Base-by-base conservation (phyloP, 2,888 invertebrate genomes). In the Marasmarcha lunaedactyla region DNA sequence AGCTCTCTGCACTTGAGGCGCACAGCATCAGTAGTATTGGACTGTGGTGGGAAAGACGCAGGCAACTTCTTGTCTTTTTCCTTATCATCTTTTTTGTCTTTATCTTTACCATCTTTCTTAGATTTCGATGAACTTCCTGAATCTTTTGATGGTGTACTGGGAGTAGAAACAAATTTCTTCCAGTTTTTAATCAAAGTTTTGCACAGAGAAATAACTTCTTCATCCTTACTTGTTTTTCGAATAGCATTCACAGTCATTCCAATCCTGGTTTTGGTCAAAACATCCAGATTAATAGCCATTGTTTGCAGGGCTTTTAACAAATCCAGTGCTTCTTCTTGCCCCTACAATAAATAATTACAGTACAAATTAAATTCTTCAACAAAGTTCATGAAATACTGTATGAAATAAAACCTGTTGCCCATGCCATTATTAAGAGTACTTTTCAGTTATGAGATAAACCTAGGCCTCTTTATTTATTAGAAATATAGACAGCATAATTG, bases 181-280 rank as follows among this genome's bases (percentile, higher is more conserved):
- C 98, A 98, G 60, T 94, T 94, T 78, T 98, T 98, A 35, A 99
- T 98, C 37, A 99, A 85, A 10, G 93, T 93, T 85, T 99, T 99
- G 10, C 98, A 94, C 47, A 98, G 78, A 38, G 93, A 89, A 55
- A 97, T 95, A 2, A 98, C 95, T 70, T 97, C 97, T 45, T 97
- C 96, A 63, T 98, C 98, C 71, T 91, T 92, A 64, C 92, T 95
- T 9, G 94, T 94, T 74, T 98, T 97, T 39, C 99, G 87, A 49
- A 99, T 86, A 47, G 96, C 95, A 78, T 99, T 99, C 1, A 99
- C 97, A 12, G 97, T 97, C 95, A 98, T 97, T 13, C 99, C 99
- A 68, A 99, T 97, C 51, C 97, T 90, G 2, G 97, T 97, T 85
- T 95, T 97, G 50, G 95, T 96, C 40, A 99, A 83, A 37, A 98